Base-by-base conservation (phyloP, 2,113 vertebrate species). In the Physeter macrocephalus region DNA sequence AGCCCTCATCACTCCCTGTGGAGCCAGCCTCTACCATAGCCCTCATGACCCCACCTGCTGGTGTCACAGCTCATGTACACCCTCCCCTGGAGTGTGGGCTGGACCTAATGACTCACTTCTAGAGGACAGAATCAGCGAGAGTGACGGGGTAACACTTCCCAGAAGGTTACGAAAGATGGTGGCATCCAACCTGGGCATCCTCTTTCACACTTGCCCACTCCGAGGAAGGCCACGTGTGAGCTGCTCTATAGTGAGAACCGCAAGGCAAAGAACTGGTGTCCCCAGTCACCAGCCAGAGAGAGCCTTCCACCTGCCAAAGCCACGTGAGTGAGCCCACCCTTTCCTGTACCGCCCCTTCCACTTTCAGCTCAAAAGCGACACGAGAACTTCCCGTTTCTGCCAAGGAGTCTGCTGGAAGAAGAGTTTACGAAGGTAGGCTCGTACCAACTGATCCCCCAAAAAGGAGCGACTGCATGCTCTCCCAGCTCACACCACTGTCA, bases 381-480 rank as follows among this genome's bases (percentile, higher is more conserved):
- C 31, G 31, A 17, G 69, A 31, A 11, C 46, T 43, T 83, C 62
- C 39, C 43, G 7, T 43, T 83, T 59, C 75, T 69, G 12, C 41
- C 88, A 64, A 8, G 46, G 46, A 72, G 15, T 78, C 64, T 34
- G 64, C 5, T 67, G 41, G 67, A 61, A n/a, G 71, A 54, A 27
- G 43, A 88, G 77, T 41, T 74, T 66, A 21, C 12, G 27, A 69
- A 88, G 41, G 29, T 8, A 3, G 29, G 18, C 10, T 23, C 3
- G 0, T 49, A 34, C 17, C 54, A 39, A 10, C 11, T 25, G 61
- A 20, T 6, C 7, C 29, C 69, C 29, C 36, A 21, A 36, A 72
- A 18, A 18, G 23, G 89, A 17, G 27, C 4, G 75, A 10, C 34
- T 52, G 7, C 2, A 1, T 0, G 31, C n/a, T 27, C 7, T 31